phyloP scores from a whole-genome alignment of 2,113 vertebrate species.

The Cynopterus brachyotis region DNA sequence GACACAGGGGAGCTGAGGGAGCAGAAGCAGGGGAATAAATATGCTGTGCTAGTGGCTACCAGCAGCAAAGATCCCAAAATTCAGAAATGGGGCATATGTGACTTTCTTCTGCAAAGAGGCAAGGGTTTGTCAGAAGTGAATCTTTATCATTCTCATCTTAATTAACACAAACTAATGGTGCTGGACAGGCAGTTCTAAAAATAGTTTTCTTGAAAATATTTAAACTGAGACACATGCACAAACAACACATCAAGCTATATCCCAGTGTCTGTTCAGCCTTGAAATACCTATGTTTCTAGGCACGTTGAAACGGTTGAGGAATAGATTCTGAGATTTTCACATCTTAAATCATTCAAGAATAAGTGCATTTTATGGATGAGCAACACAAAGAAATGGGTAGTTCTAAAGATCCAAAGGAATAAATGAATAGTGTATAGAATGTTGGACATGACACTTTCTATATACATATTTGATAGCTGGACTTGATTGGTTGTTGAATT shows the following conservation, averaged over 20 bases:
- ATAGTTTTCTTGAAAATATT: not conserved
- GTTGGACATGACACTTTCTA: not conserved
- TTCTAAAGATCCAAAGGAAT: not conserved
- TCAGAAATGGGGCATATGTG: not conserved
- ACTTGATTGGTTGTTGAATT: not conserved
- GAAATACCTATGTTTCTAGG: not conserved
- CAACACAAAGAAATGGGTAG: not conserved
- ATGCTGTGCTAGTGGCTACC: not conserved
- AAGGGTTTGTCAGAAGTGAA: not conserved
- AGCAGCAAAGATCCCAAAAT: not conserved
- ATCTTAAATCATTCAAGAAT: conserved; percentile 3
- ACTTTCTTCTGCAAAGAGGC: not conserved
- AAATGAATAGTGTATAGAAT: not conserved
- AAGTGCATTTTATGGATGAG: not conserved
- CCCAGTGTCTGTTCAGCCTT: not conserved
- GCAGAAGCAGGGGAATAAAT: not conserved
- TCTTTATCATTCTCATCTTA: not conserved
- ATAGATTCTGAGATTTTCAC: not conserved
- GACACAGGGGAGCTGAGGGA: not conserved
- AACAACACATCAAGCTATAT: not conserved
- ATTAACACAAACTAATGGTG: conserved; percentile 6
- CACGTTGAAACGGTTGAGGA: not conserved
- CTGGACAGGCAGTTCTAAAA: conserved; percentile 18
- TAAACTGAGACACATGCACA: not conserved
- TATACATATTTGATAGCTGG: not conserved